Evolutionary conservation across 1,140 invertebrate genomes (phyloP).

Genomic region (Megathymus violae): DNA sequence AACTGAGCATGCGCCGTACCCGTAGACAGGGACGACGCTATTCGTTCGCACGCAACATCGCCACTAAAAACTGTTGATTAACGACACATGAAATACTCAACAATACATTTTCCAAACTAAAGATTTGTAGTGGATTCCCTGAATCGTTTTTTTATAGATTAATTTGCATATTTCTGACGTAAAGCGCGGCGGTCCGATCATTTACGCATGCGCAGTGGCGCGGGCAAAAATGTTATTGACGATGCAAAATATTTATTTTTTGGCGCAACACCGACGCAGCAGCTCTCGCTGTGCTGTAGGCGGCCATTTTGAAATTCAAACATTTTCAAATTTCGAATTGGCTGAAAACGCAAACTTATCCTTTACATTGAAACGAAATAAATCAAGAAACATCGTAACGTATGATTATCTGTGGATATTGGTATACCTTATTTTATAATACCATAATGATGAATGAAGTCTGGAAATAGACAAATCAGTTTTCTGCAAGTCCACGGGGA

Average conservation of each 20-base stretch:
- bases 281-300: slow-evolving; percentile 47
- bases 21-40: slow-evolving; percentile 69
- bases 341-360: neutral
- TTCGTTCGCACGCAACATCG: slow-evolving; percentile 16
- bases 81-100: slow-evolving; percentile 40
- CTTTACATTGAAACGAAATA: no score
- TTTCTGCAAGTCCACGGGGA: slow-evolving; percentile 43
- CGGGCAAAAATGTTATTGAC: slow-evolving; percentile 74
- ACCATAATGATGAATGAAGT: slow-evolving; percentile 8
- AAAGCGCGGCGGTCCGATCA: slow-evolving; percentile 41
- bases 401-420: slow-evolving; percentile 5
- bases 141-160: slow-evolving; percentile 79
- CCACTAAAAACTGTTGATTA: slow-evolving; percentile 3
- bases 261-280: slow-evolving; percentile 66
- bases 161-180: slow-evolving; percentile 83
- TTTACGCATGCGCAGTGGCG: slow-evolving; percentile 64
- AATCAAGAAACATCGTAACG: neutral
- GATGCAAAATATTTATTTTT: slow-evolving; percentile 82
- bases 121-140: slow-evolving; percentile 58
- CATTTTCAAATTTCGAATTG: neutral
- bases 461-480: slow-evolving; percentile 33
- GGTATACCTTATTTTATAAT: neutral
- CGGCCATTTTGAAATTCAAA: slow-evolving; percentile 55
- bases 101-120: slow-evolving; percentile 47
- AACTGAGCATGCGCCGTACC: slow-evolving; percentile 74